Evolutionary conservation across 2,113 vertebrate species (phyloP).

Genomic region (Microtus pennsylvanicus): DNA sequence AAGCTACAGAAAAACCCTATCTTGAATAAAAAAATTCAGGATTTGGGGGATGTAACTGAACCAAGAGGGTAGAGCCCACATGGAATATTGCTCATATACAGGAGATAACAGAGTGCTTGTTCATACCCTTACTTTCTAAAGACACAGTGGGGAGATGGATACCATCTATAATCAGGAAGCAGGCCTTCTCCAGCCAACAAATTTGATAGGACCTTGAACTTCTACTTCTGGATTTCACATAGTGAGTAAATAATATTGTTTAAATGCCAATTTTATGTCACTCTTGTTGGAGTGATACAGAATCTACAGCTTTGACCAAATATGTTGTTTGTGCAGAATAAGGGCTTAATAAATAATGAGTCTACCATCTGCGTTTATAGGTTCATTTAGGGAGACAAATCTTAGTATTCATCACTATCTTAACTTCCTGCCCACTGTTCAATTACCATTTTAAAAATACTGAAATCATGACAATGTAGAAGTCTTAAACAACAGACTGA

Average conservation of each 20-base stretch:
- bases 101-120: too few species aligned
- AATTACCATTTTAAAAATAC: background rate
- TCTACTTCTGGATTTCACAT: background rate
- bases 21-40: too few species aligned
- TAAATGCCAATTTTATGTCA: background rate
- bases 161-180: background rate
- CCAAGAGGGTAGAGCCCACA: fast-evolving
- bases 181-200: background rate
- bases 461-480: background rate
- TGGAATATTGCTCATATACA: too few species aligned
- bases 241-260: background rate
- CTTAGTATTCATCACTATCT: background rate
- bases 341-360: background rate
- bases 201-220: background rate
- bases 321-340: background rate
- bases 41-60: background rate
- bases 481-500: background rate
- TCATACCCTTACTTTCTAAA: background rate
- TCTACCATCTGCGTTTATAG: background rate
- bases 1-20: too few species aligned
- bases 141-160: background rate
- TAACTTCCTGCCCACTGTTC: background rate
- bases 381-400: background rate
- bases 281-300: background rate
- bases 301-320: background rate